phyloP scores from a whole-genome alignment of 1,140 invertebrate species.

The Cydia pomonella region DNA sequence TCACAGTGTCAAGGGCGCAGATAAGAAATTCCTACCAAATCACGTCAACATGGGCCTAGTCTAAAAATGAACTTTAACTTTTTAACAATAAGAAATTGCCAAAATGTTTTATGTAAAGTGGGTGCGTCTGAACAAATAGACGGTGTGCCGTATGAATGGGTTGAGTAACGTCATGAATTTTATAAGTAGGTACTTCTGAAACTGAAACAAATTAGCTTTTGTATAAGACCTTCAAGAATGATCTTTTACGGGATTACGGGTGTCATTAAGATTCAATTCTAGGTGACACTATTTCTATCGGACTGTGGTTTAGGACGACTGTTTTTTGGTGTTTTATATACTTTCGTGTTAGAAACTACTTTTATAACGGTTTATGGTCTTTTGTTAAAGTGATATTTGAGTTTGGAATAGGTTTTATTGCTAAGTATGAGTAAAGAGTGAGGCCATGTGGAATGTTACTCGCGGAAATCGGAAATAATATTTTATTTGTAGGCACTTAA shows the following conservation, averaged over 20 bases:
- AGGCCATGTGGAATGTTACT: background rate
- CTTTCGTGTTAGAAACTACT: background rate
- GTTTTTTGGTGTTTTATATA: conserved; percentile 1
- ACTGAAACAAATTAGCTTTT: background rate
- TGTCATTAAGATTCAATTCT: background rate
- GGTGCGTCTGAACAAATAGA: background rate
- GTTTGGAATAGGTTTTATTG: conserved; percentile 18
- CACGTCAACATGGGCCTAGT: background rate
- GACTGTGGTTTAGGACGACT: background rate
- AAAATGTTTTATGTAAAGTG: background rate
- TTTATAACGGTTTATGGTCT: conserved; percentile 10
- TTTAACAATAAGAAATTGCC: background rate
- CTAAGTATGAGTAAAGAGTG: background rate
- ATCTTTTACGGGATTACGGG: background rate
- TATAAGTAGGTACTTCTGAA: background rate
- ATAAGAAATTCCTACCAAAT: conserved; percentile 6
- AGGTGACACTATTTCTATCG: background rate
- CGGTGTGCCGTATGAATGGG: conserved; percentile 15
- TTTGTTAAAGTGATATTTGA: conserved; percentile 16
- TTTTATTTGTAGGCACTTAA: background rate
- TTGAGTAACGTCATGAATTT: conserved; percentile 13
- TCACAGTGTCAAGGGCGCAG: conserved; percentile 18
- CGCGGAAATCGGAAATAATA: background rate
- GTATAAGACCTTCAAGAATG: background rate
- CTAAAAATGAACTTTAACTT: background rate